A percentile compares a stretch with the other conserved stretches of the same genome.
Evolutionary conservation across 1,140 invertebrate species (phyloP).

Genomic region (Conus ventricosus): DNA sequence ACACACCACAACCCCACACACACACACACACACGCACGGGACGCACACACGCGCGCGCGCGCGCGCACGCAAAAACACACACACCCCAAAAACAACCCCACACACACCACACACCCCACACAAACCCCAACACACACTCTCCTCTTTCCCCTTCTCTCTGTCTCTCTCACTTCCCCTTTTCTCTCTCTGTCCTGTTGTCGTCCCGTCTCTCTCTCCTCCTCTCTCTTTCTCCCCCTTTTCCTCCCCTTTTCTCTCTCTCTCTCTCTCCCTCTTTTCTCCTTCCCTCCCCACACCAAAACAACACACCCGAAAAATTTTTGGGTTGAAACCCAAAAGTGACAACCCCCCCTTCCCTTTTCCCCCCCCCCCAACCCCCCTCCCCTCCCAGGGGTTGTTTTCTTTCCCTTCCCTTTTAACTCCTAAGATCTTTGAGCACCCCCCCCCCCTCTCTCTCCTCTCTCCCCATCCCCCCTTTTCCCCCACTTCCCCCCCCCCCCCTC

Average conservation of each 20-base stretch:
- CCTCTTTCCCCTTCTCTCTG: not conserved
- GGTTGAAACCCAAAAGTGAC: not conserved
- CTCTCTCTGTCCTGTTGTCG: not conserved
- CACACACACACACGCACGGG: not conserved
- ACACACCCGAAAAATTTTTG: not conserved
- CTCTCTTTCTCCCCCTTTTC: not conserved
- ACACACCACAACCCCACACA: not conserved
- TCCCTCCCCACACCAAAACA: not conserved
- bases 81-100: too few relatives aligned
- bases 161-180: not conserved
- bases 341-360: too few relatives aligned
- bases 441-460: too few relatives aligned
- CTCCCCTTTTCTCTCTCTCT: not conserved
- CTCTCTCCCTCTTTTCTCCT: not conserved
- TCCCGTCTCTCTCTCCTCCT: not conserved
- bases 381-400: too few relatives aligned
- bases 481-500: too few relatives aligned
- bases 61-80: too few relatives aligned
- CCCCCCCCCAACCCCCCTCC: too few relatives aligned
- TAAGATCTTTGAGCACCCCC: too few relatives aligned
- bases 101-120: not conserved
- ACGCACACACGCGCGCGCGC: too few relatives aligned
- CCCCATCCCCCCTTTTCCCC: too few relatives aligned
- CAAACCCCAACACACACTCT: not conserved
- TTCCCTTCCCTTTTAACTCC: too few relatives aligned